These are phyloP conservation scores for Bufo gargarizans DNA, from an alignment of 2,113 vertebrate species.

Conservation along the genomic window DNA sequence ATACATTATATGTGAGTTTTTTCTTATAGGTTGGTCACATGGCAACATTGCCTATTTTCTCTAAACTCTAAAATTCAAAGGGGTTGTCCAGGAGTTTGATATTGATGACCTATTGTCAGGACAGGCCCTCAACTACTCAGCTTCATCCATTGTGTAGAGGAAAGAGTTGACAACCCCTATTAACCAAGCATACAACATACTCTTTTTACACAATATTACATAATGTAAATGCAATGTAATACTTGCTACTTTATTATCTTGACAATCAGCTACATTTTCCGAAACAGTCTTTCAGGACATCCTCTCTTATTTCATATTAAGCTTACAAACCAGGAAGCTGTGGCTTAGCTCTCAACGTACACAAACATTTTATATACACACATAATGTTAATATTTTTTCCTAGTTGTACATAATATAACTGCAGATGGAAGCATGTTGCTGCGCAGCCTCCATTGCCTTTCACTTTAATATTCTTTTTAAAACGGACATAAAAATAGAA, in stretches of 20 bases:
- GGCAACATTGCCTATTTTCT: no score
- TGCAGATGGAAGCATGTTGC: not conserved
- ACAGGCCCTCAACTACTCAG: no score
- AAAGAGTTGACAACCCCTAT: no score
- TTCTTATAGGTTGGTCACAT: no score
- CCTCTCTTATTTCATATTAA: not conserved
- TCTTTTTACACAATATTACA: not conserved
- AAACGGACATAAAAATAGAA: not conserved
- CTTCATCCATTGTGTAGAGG: no score
- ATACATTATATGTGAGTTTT: no score
- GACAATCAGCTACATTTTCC: not conserved
- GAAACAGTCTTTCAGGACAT: not conserved
- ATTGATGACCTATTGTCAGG: no score
- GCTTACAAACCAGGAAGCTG: not conserved
- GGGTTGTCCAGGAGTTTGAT: no score
- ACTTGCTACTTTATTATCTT: not conserved
- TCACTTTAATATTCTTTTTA: not conserved
- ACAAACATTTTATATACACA: not conserved
- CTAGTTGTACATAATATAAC: not conserved
- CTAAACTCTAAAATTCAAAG: no score
- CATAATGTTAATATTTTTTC: not conserved
- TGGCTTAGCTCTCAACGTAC: not conserved
- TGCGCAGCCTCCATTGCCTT: not conserved
- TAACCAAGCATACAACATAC: no score
- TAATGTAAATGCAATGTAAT: not conserved